Evolutionary conservation across 2,113 vertebrate genomes (phyloP).

Genomic region (Riparia riparia): DNA sequence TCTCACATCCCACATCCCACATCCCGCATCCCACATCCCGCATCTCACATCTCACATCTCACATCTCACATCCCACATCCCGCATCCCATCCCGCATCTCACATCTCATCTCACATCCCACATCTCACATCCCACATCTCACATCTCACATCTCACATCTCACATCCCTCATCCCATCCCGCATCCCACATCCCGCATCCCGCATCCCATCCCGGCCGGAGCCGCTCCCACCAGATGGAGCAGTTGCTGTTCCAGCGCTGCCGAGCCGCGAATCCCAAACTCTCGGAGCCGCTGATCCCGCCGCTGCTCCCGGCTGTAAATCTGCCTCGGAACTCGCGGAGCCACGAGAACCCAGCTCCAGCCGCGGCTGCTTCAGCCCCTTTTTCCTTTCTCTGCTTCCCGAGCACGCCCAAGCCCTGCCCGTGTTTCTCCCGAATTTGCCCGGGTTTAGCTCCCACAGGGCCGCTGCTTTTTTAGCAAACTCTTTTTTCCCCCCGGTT

Average conservation of each 20-base stretch:
- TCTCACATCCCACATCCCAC: too few relatives aligned
- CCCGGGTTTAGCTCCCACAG: neutral
- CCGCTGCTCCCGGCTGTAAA: too few relatives aligned
- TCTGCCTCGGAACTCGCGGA: too few relatives aligned
- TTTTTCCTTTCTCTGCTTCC: accelerated
- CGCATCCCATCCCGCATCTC: accelerated
- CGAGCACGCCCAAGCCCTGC: accelerated
- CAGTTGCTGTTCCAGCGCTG: slow-evolving; percentile 70
- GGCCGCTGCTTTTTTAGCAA: neutral
- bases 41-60: neutral
- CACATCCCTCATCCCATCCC: accelerated
- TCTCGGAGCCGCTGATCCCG: neutral
- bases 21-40: accelerated
- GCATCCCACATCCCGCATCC: accelerated
- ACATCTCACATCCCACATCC: accelerated
- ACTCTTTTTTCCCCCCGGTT: neutral
- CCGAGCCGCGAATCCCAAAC: neutral
- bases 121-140: accelerated
- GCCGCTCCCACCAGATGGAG: slow-evolving; percentile 76
- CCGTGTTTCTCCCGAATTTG: neutral
- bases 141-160: accelerated
- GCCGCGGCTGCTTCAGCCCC: neutral
- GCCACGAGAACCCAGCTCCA: accelerated
- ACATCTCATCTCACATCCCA: accelerated
- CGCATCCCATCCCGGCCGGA: neutral